phyloP scores from a whole-genome alignment of 2,113 vertebrate species.

The Pelecanus crispus region DNA sequence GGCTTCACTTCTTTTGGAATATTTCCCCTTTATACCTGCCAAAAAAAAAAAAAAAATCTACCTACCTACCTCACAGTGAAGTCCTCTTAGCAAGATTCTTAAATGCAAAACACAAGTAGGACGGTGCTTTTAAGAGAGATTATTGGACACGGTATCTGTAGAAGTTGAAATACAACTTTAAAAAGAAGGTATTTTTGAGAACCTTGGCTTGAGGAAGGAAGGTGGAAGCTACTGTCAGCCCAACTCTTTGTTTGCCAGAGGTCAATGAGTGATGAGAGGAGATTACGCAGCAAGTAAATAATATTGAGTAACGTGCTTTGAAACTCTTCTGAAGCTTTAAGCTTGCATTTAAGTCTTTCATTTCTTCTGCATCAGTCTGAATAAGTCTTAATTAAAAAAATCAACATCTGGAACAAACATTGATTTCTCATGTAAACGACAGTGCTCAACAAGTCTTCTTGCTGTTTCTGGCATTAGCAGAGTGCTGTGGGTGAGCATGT shows the following conservation, averaged over 20 bases:
- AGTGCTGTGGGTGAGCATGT: background rate
- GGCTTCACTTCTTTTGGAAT: background rate
- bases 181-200: background rate
- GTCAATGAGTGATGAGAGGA: slow-evolving; percentile 6
- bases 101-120: background rate
- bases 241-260: background rate
- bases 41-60: background rate
- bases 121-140: background rate
- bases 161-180: background rate
- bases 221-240: background rate
- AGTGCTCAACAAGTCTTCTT: background rate
- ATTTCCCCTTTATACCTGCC: background rate
- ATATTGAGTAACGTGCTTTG: background rate
- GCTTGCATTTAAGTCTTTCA: background rate
- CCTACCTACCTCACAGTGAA: background rate
- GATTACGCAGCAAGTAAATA: background rate
- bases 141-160: background rate
- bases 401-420: background rate
- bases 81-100: background rate
- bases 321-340: background rate
- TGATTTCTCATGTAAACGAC: background rate
- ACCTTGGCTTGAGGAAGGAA: background rate
- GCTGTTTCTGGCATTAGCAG: background rate
- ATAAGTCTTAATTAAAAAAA: background rate
- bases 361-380: background rate